These are phyloP conservation scores for Phoebastria nigripes DNA, from an alignment of 2,797 vertebrate species.

Conservation along the genomic window DNA sequence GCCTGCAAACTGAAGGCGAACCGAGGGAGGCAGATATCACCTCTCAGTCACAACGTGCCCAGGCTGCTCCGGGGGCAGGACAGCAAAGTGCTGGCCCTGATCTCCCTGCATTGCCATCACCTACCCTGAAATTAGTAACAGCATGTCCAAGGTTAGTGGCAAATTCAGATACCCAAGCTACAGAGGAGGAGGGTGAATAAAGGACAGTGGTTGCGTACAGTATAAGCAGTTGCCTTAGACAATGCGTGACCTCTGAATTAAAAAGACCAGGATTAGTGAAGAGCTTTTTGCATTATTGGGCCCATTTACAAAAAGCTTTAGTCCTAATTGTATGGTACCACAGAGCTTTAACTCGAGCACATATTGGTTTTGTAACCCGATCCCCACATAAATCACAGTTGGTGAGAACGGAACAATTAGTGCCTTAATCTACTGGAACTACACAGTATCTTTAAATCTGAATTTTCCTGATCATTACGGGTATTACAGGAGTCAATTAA, in stretches of 20 bases:
- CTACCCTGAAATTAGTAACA: slow-evolving; percentile 63
- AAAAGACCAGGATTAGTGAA: slow-evolving; percentile 45
- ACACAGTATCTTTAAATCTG: slow-evolving; percentile 48
- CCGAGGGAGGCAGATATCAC: slow-evolving; percentile 43
- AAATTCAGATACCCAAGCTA: slow-evolving; percentile 39
- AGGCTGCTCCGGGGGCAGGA: slow-evolving; percentile 20
- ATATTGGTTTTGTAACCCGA: slow-evolving; percentile 33
- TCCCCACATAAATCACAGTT: slow-evolving; percentile 19
- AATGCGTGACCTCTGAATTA: slow-evolving; percentile 57
- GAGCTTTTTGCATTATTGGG: slow-evolving; percentile 59
- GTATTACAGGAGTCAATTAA: slow-evolving; percentile 40
- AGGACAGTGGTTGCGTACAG: background rate
- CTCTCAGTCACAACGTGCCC: slow-evolving; percentile 19
- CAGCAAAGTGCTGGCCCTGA: slow-evolving; percentile 38
- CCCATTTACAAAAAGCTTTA: slow-evolving; percentile 35
- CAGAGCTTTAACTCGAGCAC: background rate
- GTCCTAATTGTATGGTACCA: slow-evolving; percentile 8
- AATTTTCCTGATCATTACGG: slow-evolving; percentile 35
- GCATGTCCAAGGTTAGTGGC: slow-evolving; percentile 41
- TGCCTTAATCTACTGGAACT: slow-evolving; percentile 32
- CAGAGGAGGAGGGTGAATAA: slow-evolving; percentile 46
- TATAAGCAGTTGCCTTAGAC: slow-evolving; percentile 13
- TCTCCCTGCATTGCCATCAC: slow-evolving; percentile 49
- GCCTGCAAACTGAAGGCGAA: background rate
- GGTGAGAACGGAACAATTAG: slow-evolving; percentile 36